Evolutionary conservation across 2,797 vertebrate species (phyloP).

Genomic region (Crocodylus rhombifer): DNA sequence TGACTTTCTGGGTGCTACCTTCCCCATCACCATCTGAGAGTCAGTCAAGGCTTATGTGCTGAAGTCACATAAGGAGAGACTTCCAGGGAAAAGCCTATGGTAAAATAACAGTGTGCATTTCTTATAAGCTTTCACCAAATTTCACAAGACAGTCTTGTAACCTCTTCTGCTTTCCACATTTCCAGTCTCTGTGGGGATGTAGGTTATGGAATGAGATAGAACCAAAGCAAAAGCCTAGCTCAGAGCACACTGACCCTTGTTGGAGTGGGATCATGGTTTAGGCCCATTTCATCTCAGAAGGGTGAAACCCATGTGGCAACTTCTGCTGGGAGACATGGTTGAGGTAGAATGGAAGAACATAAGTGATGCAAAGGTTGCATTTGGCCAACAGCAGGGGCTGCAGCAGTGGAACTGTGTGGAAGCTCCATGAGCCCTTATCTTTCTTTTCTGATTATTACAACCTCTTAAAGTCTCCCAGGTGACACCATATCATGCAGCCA

Average conservation of each 20-base stretch:
- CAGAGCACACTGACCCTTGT: neutral
- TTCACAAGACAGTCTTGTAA: neutral
- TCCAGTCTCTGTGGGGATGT: neutral
- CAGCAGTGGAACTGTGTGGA: neutral
- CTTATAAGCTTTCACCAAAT: neutral
- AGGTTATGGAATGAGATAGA: neutral
- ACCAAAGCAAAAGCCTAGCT: neutral
- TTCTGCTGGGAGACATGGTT: neutral
- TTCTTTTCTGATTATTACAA: neutral
- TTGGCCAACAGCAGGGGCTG: neutral
- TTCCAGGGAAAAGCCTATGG: neutral
- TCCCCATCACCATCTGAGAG: neutral
- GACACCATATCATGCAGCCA: slow-evolving; percentile 9
- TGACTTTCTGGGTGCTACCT: neutral
- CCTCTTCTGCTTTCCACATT: neutral
- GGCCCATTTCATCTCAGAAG: neutral
- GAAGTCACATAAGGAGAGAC: neutral
- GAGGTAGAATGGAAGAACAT: neutral
- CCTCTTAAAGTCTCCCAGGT: neutral
- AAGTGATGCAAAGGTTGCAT: neutral
- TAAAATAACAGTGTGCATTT: neutral
- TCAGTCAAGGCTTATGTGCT: no score
- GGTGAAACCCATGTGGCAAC: neutral
- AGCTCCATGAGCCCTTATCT: slow-evolving; percentile 31
- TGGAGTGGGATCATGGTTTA: neutral